These are phyloP conservation scores for Cosmopolites sordidus DNA, from an alignment of 2,888 invertebrate species.

Conservation along the genomic window DNA sequence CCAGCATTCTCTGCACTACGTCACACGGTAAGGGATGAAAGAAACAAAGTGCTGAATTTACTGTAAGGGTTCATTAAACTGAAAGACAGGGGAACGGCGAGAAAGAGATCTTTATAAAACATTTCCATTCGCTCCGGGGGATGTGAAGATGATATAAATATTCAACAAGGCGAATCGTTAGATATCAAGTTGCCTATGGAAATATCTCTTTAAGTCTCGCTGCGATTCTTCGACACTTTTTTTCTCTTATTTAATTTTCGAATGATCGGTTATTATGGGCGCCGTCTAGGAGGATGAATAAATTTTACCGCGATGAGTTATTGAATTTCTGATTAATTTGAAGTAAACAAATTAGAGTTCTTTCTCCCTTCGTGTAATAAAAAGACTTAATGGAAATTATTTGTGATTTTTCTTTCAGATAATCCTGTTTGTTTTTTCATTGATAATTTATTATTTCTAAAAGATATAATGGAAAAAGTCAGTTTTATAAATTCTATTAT, in stretches of 20 bases:
- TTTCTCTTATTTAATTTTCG: conserved; percentile 15
- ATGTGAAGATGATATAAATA: conserved; percentile 43
- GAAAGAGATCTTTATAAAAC: conserved; percentile 34
- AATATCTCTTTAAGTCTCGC: conserved; percentile 27
- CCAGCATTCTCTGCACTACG: conserved; percentile 5
- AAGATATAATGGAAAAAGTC: no score
- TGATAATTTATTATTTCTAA: no score
- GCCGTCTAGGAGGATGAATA: conserved; percentile 11
- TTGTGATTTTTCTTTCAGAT: no score
- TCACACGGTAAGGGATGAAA: conserved; percentile 15
- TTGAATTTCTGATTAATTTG: conserved; percentile 1
- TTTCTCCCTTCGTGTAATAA: neutral
- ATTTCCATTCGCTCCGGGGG: conserved; percentile 40
- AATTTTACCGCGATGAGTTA: conserved; percentile 8
- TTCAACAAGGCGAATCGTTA: conserved; percentile 41
- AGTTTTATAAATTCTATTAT: no score
- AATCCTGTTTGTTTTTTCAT: no score
- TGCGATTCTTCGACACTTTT: conserved; percentile 8
- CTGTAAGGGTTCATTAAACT: conserved; percentile 33
- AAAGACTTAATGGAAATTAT: neutral
- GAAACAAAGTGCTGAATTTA: conserved; percentile 32
- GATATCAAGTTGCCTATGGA: conserved; percentile 42
- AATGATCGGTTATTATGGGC: conserved; percentile 21
- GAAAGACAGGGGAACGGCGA: conserved; percentile 26
- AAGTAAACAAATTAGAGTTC: conserved; percentile 1